These are phyloP conservation scores for Tragopan temminckii DNA, from an alignment of 2,797 vertebrate species.

Conservation along the genomic window DNA sequence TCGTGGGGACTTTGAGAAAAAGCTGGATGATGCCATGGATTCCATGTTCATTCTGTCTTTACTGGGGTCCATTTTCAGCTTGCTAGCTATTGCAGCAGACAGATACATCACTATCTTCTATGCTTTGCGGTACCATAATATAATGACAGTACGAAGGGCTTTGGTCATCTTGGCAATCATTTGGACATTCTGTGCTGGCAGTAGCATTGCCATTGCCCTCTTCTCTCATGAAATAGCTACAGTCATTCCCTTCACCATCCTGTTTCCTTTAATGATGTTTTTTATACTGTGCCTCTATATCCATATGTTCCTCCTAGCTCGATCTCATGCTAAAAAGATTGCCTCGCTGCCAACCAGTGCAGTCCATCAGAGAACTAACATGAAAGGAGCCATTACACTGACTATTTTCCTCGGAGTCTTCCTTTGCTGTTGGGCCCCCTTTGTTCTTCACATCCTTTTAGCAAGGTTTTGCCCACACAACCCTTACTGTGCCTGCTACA, in stretches of 20 bases:
- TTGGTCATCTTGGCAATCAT: conserved; percentile 81
- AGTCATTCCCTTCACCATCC: conserved; percentile 87
- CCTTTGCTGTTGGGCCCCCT: conserved; percentile 93
- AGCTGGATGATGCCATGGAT: conserved; percentile 91
- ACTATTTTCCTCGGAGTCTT: conserved; percentile 94
- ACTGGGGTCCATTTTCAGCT: conserved; percentile 93
- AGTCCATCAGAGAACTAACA: conserved; percentile 78
- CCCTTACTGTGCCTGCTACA: conserved; percentile 95
- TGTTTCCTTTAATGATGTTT: conserved; percentile 88
- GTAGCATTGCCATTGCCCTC: conserved; percentile 86
- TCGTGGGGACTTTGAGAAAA: conserved; percentile 82
- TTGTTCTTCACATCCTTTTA: conserved; percentile 92
- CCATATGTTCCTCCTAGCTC: conserved; percentile 94
- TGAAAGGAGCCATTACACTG: conserved; percentile 90
- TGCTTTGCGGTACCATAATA: conserved; percentile 91
- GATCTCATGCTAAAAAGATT: conserved; percentile 89
- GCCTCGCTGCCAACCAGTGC: conserved; percentile 81
- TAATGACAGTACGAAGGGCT: conserved; percentile 90
- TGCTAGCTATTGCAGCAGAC: conserved; percentile 92
- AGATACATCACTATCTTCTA: conserved; percentile 97
- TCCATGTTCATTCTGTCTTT: conserved; percentile 92
- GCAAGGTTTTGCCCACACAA: conserved; percentile 90
- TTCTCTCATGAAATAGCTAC: conserved; percentile 87
- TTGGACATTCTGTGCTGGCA: conserved; percentile 88
- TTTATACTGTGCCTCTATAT: conserved; percentile 92